Evolutionary conservation across 2,113 vertebrate species (phyloP).

Genomic region (Apeltes quadracus): DNA sequence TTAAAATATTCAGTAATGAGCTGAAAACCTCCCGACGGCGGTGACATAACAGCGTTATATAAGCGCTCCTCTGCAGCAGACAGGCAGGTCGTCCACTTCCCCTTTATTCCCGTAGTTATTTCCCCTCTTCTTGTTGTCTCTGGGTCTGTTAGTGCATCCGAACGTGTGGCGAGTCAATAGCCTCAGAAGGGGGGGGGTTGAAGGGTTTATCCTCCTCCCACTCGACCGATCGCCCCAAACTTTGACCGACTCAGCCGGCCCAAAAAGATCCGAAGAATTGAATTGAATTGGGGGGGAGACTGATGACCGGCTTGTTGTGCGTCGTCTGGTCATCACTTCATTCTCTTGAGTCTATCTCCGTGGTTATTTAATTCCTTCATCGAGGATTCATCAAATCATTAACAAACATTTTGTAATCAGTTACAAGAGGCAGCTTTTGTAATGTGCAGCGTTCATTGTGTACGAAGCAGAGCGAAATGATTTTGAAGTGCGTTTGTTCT

Average conservation of each 20-base stretch:
- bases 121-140: slow-evolving; percentile 1
- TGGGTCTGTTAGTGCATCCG: neutral
- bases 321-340: too few species aligned
- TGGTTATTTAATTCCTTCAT: too few species aligned
- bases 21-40: slow-evolving; percentile 19
- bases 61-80: slow-evolving; percentile 4
- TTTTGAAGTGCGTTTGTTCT: neutral
- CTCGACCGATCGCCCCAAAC: slow-evolving; percentile 1
- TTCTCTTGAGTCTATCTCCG: too few species aligned
- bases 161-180: slow-evolving; percentile 18
- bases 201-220: slow-evolving; percentile 32
- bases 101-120: neutral
- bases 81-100: neutral
- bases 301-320: too few species aligned
- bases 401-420: neutral
- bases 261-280: too few species aligned
- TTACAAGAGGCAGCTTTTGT: neutral
- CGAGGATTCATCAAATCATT: neutral
- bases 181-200: slow-evolving; percentile 4
- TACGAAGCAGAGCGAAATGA: neutral
- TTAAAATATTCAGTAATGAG: slow-evolving; percentile 39
- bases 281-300: too few species aligned
- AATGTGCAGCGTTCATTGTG: neutral
- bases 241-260: slow-evolving; percentile 18
- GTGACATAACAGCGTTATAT: slow-evolving; percentile 28